phyloP scores from a whole-genome alignment of 2,888 invertebrate genomes.

The Drosophila rellima region DNA sequence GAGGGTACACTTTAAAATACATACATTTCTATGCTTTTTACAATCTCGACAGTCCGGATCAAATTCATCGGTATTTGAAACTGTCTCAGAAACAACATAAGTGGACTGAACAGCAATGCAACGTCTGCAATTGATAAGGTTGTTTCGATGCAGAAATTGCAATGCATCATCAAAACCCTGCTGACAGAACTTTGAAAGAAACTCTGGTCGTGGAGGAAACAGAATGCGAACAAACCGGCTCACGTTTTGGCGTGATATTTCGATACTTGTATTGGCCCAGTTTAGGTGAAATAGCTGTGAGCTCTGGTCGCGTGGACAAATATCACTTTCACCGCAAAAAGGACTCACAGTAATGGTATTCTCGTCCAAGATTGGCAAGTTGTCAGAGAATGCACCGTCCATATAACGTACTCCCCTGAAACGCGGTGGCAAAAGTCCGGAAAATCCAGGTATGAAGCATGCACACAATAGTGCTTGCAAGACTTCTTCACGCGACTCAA shows the following conservation, averaged over 20 bases:
- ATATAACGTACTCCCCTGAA: conserved; percentile 96
- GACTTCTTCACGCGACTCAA: conserved; percentile 95
- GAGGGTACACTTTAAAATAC: conserved; percentile 37
- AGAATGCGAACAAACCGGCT: conserved; percentile 96
- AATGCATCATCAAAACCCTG: conserved; percentile 98
- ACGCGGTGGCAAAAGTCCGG: conserved; percentile 95
- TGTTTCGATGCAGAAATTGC: conserved; percentile 93
- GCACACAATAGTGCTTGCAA: conserved; percentile 97
- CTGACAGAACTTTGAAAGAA: conserved; percentile 97
- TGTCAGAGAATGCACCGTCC: conserved; percentile 98
- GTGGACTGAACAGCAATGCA: conserved; percentile 96
- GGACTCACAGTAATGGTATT: conserved; percentile 98
- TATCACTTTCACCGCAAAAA: conserved; percentile 98
- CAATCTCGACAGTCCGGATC: conserved; percentile 96
- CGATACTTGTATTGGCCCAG: conserved; percentile 96
- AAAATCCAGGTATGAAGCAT: conserved; percentile 97
- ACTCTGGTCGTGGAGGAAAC: conserved; percentile 98
- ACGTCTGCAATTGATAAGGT: conserved; percentile 96
- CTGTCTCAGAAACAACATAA: conserved; percentile 91
- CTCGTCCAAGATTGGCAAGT: conserved; percentile 96
- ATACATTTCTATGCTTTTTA: conserved; percentile 93
- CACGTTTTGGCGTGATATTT: conserved; percentile 96
- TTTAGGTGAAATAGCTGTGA: conserved; percentile 94
- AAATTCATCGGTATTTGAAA: conserved; percentile 89
- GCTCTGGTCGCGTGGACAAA: conserved; percentile 95